Conservation (phyloP, 2,797 vertebrate genomes). For the Sebastes cheni region DNA sequence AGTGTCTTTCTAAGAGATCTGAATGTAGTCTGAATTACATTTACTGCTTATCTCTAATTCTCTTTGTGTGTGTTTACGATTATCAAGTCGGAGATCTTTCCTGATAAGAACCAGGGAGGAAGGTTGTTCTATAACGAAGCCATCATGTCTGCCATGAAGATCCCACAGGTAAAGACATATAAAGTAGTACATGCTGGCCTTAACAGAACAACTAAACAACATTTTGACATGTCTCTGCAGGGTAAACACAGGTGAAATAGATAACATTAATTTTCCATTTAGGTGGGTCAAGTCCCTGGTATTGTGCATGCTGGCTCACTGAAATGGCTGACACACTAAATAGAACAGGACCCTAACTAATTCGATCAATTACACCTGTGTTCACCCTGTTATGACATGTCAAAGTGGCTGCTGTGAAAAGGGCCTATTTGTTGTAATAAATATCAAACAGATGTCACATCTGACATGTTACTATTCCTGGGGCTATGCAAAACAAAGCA, state of each 20-base stretch:
- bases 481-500: neutral
- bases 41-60: neutral
- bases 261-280: no score
- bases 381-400: no score
- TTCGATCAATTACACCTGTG: no score
- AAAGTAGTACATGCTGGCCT: neutral
- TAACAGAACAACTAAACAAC: neutral
- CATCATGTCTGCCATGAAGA: conserved; percentile 89
- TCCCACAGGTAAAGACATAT: conserved; percentile 86
- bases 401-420: no score
- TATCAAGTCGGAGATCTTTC: conserved; percentile 89
- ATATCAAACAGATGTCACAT: neutral
- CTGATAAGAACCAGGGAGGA: conserved; percentile 90
- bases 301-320: no score
- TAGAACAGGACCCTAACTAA: no score
- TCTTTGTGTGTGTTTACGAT: neutral
- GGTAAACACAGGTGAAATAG: no score
- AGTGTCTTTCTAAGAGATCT: neutral
- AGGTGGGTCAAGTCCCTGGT: no score
- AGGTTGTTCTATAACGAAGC: conserved; percentile 89
- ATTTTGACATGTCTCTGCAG: no score
- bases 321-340: no score
- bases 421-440: neutral
- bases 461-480: neutral
- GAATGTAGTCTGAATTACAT: neutral